These are phyloP conservation scores for Bos javanicus DNA, from an alignment of 2,113 vertebrate species.

Conservation along the genomic window DNA sequence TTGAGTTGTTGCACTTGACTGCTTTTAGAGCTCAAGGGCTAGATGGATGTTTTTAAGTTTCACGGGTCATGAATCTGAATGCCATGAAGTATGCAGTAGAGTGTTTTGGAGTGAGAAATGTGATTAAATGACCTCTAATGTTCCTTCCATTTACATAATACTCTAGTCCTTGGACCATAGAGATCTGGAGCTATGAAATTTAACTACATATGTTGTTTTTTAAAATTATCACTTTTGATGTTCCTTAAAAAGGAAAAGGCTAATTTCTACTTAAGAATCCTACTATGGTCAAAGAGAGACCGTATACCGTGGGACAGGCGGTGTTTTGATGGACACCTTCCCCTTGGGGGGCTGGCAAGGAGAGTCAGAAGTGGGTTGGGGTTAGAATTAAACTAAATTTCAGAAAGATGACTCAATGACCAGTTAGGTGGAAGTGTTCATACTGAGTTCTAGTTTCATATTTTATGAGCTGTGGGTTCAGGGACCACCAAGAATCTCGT, in stretches of 20 bases:
- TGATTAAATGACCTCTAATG: conserved; percentile 32
- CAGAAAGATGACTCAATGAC: background rate
- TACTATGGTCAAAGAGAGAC: background rate
- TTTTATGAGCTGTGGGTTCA: background rate
- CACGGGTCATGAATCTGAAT: conserved; percentile 28
- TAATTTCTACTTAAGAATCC: background rate
- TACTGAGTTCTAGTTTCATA: background rate
- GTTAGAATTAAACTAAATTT: background rate
- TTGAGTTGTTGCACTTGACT: conserved; percentile 3
- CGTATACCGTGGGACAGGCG: background rate
- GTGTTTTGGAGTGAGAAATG: background rate
- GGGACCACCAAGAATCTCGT: background rate
- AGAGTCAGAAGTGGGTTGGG: background rate
- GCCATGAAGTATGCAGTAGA: background rate
- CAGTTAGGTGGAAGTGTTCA: background rate
- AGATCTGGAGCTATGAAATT: background rate
- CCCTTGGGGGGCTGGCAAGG: background rate
- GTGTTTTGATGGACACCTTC: background rate
- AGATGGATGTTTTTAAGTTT: conserved; percentile 15
- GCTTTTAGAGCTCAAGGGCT: background rate
- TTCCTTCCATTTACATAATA: conserved; percentile 24
- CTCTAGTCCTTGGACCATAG: background rate
- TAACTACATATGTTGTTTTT: background rate
- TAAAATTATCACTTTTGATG: background rate
- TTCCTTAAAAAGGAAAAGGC: background rate